A percentile compares a stretch with the other conserved stretches of the same genome.
phyloP scores from a whole-genome alignment of 2,113 vertebrate genomes.

The Balaenoptera acutorostrata region DNA sequence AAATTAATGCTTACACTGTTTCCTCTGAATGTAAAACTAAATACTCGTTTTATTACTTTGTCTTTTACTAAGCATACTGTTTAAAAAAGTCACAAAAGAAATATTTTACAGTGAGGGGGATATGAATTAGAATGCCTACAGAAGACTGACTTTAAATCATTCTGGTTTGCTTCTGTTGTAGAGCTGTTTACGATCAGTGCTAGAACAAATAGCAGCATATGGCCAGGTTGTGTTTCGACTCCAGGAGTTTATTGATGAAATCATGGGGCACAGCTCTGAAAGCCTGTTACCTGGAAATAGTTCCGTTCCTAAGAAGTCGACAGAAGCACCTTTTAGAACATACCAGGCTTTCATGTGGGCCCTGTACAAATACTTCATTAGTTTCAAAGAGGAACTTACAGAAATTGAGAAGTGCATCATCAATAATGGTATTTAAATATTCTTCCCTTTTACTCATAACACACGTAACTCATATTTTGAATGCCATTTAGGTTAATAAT shows the following conservation, averaged over 20 bases:
- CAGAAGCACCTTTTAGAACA: constrained; percentile 93
- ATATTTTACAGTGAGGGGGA: not conserved
- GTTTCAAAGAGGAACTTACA: constrained; percentile 94
- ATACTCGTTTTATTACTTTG: not conserved
- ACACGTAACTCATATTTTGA: not conserved
- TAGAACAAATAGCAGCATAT: constrained; percentile 94
- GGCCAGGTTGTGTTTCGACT: constrained; percentile 94
- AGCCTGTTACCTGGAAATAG: constrained; percentile 77
- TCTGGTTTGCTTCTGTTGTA: constrained; percentile 56
- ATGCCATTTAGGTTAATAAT: not conserved
- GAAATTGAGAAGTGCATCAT: constrained; percentile 93
- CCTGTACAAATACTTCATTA: constrained; percentile 94
- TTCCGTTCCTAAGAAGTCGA: constrained; percentile 84
- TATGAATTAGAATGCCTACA: not conserved
- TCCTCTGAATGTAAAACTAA: not conserved
- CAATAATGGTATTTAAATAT: constrained; percentile 82
- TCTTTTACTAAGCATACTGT: not conserved
- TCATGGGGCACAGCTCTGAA: constrained; percentile 91
- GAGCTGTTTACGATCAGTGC: constrained; percentile 91
- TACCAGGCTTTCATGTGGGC: constrained; percentile 99
- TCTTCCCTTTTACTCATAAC: not conserved
- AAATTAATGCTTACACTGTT: not conserved
- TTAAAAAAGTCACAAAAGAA: not conserved
- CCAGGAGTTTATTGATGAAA: constrained; percentile 97
- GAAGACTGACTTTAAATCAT: not conserved